These are phyloP conservation scores for Cenopis cana DNA, from an alignment of 2,888 invertebrate species.

Conservation along the genomic window DNA sequence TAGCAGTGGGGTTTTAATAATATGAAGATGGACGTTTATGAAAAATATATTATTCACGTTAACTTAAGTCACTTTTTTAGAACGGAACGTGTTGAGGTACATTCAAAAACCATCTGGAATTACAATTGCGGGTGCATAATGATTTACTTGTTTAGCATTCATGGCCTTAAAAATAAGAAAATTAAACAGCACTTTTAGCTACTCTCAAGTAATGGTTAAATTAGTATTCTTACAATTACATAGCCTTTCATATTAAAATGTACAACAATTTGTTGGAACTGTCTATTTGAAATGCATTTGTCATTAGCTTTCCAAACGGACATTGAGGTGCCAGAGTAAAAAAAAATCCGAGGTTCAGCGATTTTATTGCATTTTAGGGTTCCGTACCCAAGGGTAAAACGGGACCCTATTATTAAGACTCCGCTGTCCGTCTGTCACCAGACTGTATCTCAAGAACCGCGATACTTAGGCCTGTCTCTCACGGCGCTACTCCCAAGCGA, in stretches of 20 bases:
- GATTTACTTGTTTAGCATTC: background rate
- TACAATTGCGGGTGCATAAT: background rate
- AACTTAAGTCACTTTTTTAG: background rate
- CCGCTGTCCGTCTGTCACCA: too few relatives aligned
- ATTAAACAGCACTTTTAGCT: background rate
- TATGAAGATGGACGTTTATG: background rate
- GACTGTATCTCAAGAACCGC: too few relatives aligned
- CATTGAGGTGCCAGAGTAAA: slow-evolving; percentile 9
- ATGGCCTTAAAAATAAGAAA: background rate
- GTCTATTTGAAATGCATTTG: background rate
- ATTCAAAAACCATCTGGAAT: slow-evolving; percentile 7
- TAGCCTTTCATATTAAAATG: background rate
- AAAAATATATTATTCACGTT: background rate
- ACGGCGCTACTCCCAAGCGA: too few relatives aligned
- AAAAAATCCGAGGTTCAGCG: too few relatives aligned
- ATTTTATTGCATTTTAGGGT: too few relatives aligned
- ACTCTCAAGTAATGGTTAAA: background rate
- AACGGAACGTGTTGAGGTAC: slow-evolving; percentile 6
- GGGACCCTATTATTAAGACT: too few relatives aligned
- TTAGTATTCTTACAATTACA: background rate
- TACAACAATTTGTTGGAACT: background rate
- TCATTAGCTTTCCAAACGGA: background rate
- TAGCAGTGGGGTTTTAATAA: background rate
- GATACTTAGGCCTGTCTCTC: too few relatives aligned
- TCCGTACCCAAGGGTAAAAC: too few relatives aligned